These are phyloP conservation scores for Mormyrus iriodes DNA, from an alignment of 2,113 vertebrate species.

Conservation along the genomic window DNA sequence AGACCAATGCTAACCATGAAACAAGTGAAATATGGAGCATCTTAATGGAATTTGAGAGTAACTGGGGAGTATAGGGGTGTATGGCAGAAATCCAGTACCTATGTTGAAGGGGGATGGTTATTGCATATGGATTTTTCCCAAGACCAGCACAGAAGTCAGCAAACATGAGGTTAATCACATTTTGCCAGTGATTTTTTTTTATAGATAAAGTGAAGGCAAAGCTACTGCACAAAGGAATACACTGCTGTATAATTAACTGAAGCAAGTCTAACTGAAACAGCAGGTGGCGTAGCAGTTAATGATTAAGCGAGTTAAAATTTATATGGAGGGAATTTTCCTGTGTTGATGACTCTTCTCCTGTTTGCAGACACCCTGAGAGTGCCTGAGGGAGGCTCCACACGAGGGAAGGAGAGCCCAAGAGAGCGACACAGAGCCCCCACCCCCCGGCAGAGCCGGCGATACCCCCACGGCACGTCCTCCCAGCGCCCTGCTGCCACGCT, in stretches of 20 bases:
- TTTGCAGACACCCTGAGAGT: background rate
- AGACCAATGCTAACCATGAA: background rate
- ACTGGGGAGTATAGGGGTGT: background rate
- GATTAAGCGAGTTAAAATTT: background rate
- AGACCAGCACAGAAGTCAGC: background rate
- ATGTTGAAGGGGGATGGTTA: background rate
- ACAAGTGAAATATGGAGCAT: background rate
- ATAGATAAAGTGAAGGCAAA: background rate
- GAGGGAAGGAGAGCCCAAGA: background rate
- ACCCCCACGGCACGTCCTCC: conserved; percentile 5
- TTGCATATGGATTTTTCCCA: background rate
- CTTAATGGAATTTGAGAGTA: background rate
- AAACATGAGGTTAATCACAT: background rate
- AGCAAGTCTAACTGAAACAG: background rate
- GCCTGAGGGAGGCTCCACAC: background rate
- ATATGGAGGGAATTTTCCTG: background rate
- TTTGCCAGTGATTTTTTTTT: background rate
- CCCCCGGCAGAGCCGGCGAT: background rate
- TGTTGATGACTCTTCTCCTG: background rate
- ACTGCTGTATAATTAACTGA: background rate
- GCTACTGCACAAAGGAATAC: background rate
- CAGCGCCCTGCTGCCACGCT: conserved; percentile 38
- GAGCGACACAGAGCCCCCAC: background rate
- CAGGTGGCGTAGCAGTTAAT: background rate
- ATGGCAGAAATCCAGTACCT: background rate